Percentiles rank a stretch among this genome's conserved stretches.
Evolutionary conservation across 2,113 vertebrate genomes (phyloP).

Genomic region (Pogonocichla stellata): DNA sequence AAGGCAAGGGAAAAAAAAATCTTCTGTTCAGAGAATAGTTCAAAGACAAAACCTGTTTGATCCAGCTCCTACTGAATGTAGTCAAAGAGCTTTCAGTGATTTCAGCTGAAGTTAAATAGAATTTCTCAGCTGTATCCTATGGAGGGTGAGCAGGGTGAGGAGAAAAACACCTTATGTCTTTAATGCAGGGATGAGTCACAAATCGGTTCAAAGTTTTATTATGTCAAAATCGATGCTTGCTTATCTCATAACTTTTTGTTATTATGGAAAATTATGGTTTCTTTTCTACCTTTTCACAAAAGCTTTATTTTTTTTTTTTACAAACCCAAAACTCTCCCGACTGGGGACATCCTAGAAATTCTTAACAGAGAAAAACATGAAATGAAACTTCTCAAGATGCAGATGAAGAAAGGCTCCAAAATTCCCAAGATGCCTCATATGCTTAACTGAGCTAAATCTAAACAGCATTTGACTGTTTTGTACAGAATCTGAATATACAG

Average conservation of each 20-base stretch:
- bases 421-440: background rate
- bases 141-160: background rate
- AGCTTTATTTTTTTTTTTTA: background rate
- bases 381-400: background rate
- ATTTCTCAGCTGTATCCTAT: background rate
- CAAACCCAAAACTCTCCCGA: background rate
- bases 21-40: background rate
- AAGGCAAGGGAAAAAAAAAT: background rate
- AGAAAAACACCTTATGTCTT: background rate
- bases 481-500: background rate
- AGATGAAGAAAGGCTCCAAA: background rate
- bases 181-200: background rate
- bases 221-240: background rate
- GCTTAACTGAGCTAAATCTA: background rate
- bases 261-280: background rate
- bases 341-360: background rate
- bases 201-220: background rate
- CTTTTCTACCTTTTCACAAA: background rate
- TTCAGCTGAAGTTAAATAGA: background rate
- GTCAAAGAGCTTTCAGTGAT: background rate
- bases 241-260: background rate
- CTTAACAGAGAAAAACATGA: rapidly evolving
- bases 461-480: background rate
- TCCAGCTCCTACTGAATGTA: background rate
- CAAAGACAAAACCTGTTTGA: slow-evolving; percentile 28